Percentiles rank a stretch among this genome's conserved stretches.
Evolutionary conservation across 2,888 invertebrate species (phyloP).

Genomic region (Steromphala cineraria): DNA sequence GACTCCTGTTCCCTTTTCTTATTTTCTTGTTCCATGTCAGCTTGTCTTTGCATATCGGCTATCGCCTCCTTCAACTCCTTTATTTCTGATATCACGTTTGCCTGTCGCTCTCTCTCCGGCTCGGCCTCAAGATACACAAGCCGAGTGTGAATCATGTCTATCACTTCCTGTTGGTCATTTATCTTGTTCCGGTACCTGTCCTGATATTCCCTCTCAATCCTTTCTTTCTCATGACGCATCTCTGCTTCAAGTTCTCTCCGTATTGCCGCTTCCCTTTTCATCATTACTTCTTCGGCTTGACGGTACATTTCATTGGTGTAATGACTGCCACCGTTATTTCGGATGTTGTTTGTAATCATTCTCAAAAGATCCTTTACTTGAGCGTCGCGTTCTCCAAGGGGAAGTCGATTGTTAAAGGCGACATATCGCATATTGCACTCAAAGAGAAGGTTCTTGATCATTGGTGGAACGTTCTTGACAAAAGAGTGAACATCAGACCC

Average conservation of each 20-base stretch:
- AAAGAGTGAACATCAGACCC: constrained; percentile 14
- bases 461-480: constrained; percentile 19
- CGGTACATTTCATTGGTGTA: constrained; percentile 31
- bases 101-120: too few relatives aligned
- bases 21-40: too few relatives aligned
- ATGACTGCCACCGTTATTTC: constrained; percentile 23
- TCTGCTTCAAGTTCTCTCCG: constrained; percentile 15
- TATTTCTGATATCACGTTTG: too few relatives aligned
- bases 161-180: background rate
- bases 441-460: constrained; percentile 6
- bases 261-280: constrained; percentile 24
- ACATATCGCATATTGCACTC: constrained; percentile 25
- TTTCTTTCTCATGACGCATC: background rate
- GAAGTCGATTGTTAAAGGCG: constrained; percentile 28
- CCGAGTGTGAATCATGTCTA: too few relatives aligned
- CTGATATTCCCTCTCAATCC: background rate
- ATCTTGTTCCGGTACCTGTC: background rate
- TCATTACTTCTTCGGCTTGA: constrained; percentile 24
- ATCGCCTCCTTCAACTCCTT: too few relatives aligned
- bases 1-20: too few relatives aligned
- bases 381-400: background rate
- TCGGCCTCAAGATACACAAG: too few relatives aligned
- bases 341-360: constrained; percentile 22
- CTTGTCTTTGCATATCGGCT: too few relatives aligned
- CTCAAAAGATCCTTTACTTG: constrained; percentile 21